Conservation (phyloP, 1,140 invertebrate species). For the Myzus persicae region DNA sequence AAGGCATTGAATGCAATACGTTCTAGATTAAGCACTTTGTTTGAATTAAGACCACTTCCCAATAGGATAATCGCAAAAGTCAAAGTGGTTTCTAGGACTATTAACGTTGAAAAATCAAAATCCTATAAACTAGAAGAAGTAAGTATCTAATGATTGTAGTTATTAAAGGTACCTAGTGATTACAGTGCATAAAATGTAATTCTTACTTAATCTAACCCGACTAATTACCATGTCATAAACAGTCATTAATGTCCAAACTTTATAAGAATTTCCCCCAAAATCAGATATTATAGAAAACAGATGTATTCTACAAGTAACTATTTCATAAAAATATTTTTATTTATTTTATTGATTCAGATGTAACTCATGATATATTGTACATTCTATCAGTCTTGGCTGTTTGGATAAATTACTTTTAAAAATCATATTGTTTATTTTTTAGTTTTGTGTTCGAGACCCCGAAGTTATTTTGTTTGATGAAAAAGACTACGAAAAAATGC, state of each 20-base stretch:
- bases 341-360: neutral
- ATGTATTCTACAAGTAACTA: no score
- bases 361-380: neutral
- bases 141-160: neutral
- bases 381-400: neutral
- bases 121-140: neutral
- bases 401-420: neutral
- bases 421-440: neutral
- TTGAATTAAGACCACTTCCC: neutral
- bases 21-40: neutral
- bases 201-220: neutral
- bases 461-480: neutral
- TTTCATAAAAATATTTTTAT: no score
- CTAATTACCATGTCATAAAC: no score
- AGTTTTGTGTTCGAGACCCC: neutral
- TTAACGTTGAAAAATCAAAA: neutral
- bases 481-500: neutral
- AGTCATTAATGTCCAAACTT: neutral
- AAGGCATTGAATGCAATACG: slow-evolving; percentile 28
- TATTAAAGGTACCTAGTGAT: no score
- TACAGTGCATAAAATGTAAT: neutral
- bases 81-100: neutral
- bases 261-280: neutral
- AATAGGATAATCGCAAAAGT: neutral
- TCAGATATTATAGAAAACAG: neutral